Percentiles rank a stretch among this genome's conserved stretches.
These are phyloP conservation scores for Anthoscopus minutus DNA, from an alignment of 2,113 vertebrate species.

Conservation along the genomic window DNA sequence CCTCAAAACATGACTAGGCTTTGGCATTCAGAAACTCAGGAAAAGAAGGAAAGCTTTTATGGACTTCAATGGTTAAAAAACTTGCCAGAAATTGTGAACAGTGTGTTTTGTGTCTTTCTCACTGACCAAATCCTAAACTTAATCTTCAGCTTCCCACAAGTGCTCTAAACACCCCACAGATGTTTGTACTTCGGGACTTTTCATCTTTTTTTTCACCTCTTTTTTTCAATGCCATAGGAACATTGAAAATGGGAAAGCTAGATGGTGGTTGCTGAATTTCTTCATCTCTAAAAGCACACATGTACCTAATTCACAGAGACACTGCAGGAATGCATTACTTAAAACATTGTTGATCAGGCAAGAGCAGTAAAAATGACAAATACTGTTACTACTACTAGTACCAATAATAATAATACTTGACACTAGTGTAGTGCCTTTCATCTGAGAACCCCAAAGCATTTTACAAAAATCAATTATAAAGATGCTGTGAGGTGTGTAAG, in stretches of 20 bases:
- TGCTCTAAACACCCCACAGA: background rate
- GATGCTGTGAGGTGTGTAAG: background rate
- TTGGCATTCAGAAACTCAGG: background rate
- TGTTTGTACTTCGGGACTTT: background rate
- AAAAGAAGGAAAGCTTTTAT: background rate
- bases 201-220: background rate
- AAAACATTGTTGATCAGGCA: background rate
- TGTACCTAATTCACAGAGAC: background rate
- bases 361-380: background rate
- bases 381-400: background rate
- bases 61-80: background rate
- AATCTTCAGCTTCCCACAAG: background rate
- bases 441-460: background rate
- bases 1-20: background rate
- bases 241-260: background rate
- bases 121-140: background rate
- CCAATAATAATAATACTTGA: background rate
- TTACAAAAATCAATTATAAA: constrained; percentile 22
- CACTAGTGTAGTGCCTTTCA: background rate
- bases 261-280: background rate
- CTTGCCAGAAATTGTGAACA: background rate
- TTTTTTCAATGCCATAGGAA: background rate
- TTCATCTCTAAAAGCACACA: background rate
- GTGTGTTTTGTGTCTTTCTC: background rate
- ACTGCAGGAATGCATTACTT: background rate